Percentiles rank a stretch among this genome's conserved stretches.
Conservation (phyloP, 2,888 invertebrate species). For the Acanthoscelides obtectus region DNA sequence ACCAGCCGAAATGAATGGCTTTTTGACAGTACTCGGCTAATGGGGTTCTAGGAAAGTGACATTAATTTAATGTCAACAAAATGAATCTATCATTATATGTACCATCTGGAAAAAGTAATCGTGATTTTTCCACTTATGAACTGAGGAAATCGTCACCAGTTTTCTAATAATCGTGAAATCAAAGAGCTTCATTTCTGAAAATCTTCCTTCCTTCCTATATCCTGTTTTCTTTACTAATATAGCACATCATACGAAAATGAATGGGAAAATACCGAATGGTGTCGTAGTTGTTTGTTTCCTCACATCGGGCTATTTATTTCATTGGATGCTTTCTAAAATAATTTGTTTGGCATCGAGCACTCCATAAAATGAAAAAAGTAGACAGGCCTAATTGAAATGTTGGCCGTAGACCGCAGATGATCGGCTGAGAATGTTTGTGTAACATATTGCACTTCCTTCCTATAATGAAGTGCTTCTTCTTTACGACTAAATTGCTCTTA, state of each 20-base stretch:
- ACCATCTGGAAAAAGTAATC: too few species aligned
- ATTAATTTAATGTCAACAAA: too few species aligned
- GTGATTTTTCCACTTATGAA: too few species aligned
- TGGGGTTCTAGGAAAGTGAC: too few species aligned
- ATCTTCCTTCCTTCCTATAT: neutral
- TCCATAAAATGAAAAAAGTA: neutral
- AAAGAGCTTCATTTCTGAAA: too few species aligned
- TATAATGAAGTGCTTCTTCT: neutral
- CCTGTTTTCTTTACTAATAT: neutral
- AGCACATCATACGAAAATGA: neutral
- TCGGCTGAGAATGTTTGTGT: neutral
- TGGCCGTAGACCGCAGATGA: neutral
- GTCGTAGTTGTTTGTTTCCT: neutral
- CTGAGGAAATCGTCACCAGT: too few species aligned
- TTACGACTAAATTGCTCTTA: neutral
- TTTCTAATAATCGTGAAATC: too few species aligned
- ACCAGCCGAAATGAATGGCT: too few species aligned
- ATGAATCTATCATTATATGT: too few species aligned
- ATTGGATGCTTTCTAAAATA: neutral
- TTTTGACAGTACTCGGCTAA: too few species aligned
- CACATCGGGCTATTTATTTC: neutral
- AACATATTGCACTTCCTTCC: neutral
- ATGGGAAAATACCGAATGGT: neutral
- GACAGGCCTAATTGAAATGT: neutral
- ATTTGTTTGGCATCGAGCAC: neutral